Conservation (phyloP, 1,140 invertebrate species). For the Drosophila mojavensis region DNA sequence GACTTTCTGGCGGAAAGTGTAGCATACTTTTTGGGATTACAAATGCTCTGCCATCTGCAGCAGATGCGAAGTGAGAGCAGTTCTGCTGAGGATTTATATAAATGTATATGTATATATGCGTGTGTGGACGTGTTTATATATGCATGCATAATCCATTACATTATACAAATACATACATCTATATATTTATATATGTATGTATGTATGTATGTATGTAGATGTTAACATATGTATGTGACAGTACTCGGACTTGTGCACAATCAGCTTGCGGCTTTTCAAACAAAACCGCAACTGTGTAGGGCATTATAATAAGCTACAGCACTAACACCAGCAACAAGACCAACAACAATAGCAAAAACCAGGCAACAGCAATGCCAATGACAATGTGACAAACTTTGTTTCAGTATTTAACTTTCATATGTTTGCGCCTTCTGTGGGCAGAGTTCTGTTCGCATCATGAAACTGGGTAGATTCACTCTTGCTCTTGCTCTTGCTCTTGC, state of each 20-base stretch:
- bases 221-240: conserved; percentile 24
- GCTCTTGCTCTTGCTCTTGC: too few species aligned
- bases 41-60: too few species aligned
- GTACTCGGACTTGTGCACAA: conserved; percentile 26
- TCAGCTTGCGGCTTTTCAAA: conserved; percentile 39
- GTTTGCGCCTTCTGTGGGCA: conserved; percentile 22
- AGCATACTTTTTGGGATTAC: not conserved
- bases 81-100: not conserved
- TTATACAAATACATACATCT: too few species aligned
- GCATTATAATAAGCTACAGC: conserved; percentile 41
- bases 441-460: conserved; percentile 16
- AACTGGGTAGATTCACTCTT: conserved; percentile 23
- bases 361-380: conserved; percentile 27
- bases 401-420: conserved; percentile 43
- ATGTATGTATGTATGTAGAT: not conserved
- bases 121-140: not conserved
- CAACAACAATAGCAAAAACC: not conserved
- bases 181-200: not conserved
- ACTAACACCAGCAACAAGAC: conserved; percentile 1
- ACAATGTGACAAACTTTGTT: conserved; percentile 59
- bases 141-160: conserved; percentile 3
- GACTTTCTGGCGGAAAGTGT: not conserved
- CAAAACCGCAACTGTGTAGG: conserved; percentile 36
- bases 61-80: too few species aligned
- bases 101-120: not conserved